phyloP scores from a whole-genome alignment of 92 coral and sea anemone species.

The Pocillopora grandis region DNA sequence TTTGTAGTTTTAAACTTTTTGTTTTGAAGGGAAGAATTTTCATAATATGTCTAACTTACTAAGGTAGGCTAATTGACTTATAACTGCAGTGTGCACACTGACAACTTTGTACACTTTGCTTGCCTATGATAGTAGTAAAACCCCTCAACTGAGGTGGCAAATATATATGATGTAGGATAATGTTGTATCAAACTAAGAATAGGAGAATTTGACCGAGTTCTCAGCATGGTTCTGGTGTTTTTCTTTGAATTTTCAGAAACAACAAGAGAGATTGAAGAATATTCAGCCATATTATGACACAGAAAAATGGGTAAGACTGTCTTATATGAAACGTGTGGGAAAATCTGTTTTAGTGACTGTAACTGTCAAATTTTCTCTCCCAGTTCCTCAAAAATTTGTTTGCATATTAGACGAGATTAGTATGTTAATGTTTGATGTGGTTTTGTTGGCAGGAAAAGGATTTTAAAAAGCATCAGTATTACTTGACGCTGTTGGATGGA shows the following conservation, averaged over 20 bases:
- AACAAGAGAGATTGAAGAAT: conserved; percentile 62
- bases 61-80: not conserved
- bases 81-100: not conserved
- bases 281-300: conserved; percentile 71
- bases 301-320: conserved; percentile 76
- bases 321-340: not conserved
- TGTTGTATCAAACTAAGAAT: no score
- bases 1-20: not conserved
- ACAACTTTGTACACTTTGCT: not conserved
- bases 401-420: not conserved
- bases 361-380: not conserved
- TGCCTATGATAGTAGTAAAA: not conserved
- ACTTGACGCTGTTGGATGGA: conserved; percentile 76
- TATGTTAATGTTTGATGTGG: not conserved
- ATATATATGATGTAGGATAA: no score
- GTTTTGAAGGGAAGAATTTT: not conserved
- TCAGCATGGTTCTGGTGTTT: not conserved
- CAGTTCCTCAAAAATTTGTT: not conserved
- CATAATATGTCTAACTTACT: no score
- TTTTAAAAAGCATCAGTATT: conserved; percentile 77
- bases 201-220: no score
- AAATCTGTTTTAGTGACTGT: not conserved
- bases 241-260: conserved; percentile 16
- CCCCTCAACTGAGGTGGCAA: no score
- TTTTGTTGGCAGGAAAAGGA: conserved; percentile 72